phyloP scores from a whole-genome alignment of 1,140 invertebrate species.

The Plectrocnemia conspersa region DNA sequence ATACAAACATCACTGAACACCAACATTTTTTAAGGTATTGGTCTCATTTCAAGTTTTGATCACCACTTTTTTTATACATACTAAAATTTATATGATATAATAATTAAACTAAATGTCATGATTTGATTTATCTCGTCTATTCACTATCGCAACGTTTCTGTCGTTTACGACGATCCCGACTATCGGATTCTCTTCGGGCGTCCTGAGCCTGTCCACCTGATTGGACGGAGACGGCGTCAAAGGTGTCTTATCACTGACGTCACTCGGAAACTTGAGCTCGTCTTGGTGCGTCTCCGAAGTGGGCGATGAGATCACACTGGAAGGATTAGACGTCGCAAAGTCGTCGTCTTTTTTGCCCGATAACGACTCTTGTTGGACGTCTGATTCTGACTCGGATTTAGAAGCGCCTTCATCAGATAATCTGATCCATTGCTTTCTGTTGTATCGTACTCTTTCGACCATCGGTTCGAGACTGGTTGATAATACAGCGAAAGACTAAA shows the following conservation, averaged over 20 bases:
- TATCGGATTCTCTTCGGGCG: conserved; percentile 31
- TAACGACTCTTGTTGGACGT: conserved; percentile 1
- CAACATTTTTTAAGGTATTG: not conserved
- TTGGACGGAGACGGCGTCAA: not conserved
- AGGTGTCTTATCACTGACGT: conserved; percentile 4
- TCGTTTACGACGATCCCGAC: conserved; percentile 28
- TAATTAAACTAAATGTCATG: conserved; percentile 32
- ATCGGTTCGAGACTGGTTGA: conserved; percentile 74
- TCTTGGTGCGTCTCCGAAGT: conserved; percentile 24
- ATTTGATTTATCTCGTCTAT: conserved; percentile 28
- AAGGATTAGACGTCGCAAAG: conserved; percentile 28
- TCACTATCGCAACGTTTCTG: conserved; percentile 20
- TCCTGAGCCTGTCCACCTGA: conserved; percentile 12
- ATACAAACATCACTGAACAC: not conserved
- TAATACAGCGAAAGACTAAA: conserved; percentile 77
- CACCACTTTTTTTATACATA: conserved; percentile 10
- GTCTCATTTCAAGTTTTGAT: not conserved
- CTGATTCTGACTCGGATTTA: conserved; percentile 19
- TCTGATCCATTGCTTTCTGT: conserved; percentile 78
- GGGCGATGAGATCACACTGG: conserved; percentile 23
- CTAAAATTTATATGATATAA: conserved; percentile 1
- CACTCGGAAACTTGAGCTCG: conserved; percentile 18
- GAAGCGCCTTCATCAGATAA: conserved; percentile 55
- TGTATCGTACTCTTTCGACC: conserved; percentile 76
- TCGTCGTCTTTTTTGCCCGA: not conserved